Conservation (phyloP, 2,888 invertebrate species). For the Dinocampus coccinellae region DNA sequence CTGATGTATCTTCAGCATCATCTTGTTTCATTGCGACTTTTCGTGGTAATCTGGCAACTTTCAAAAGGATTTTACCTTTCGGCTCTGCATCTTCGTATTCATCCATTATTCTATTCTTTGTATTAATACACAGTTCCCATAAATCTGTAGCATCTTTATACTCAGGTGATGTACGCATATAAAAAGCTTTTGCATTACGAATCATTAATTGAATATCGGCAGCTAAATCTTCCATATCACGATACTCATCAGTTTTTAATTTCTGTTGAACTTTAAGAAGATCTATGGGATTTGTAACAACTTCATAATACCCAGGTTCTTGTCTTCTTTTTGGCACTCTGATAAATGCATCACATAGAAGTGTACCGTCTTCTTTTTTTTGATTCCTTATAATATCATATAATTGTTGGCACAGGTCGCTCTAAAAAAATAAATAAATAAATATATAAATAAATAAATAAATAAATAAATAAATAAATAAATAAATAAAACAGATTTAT, state of each 20-base stretch:
- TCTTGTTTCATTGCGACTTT: conserved; percentile 69
- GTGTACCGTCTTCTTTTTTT: conserved; percentile 91
- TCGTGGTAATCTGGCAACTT: conserved; percentile 71
- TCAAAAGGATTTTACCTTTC: conserved; percentile 72
- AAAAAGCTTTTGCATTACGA: conserved; percentile 95
- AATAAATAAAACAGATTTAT: background rate
- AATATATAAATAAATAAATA: too few species aligned
- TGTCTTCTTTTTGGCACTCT: conserved; percentile 94
- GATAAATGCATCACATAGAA: conserved; percentile 94
- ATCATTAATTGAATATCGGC: conserved; percentile 92
- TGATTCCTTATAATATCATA: conserved; percentile 92
- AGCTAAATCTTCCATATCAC: conserved; percentile 91
- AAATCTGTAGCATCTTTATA: conserved; percentile 91
- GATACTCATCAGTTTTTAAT: conserved; percentile 96
- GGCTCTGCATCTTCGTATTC: conserved; percentile 71
- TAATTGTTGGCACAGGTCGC: conserved; percentile 90
- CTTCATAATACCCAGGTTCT: conserved; percentile 92
- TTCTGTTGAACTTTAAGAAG: conserved; percentile 95
- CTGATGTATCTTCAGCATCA: conserved; percentile 78
- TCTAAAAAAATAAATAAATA: conserved; percentile 70
- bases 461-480: background rate
- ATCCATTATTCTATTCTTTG: conserved; percentile 70
- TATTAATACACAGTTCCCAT: conserved; percentile 84
- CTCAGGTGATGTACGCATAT: conserved; percentile 86
- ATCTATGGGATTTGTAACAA: conserved; percentile 95